These are phyloP conservation scores for Drosophila setifemur DNA, from an alignment of 1,140 invertebrate species.

Conservation along the genomic window DNA sequence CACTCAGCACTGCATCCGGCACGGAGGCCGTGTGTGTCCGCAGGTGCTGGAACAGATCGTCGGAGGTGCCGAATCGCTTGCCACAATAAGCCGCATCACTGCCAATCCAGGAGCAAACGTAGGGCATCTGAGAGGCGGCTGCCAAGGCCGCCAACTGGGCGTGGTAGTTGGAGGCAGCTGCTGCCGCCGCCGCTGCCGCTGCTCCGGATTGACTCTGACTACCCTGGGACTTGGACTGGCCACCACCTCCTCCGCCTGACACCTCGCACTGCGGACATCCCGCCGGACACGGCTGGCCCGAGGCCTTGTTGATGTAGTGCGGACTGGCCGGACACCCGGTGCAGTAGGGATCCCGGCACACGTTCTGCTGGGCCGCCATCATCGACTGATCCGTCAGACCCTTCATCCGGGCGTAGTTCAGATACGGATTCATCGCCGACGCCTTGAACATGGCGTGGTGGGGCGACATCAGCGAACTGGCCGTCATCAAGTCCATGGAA, in stretches of 20 bases:
- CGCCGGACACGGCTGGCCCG: slow-evolving; percentile 89
- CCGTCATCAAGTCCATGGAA: slow-evolving; percentile 88
- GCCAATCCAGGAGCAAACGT: slow-evolving; percentile 96
- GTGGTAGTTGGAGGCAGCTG: slow-evolving; percentile 88
- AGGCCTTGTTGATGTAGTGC: slow-evolving; percentile 86
- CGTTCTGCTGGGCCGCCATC: slow-evolving; percentile 85
- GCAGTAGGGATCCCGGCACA: slow-evolving; percentile 95
- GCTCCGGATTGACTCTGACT: no score
- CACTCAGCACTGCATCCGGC: slow-evolving; percentile 84
- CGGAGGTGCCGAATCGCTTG: slow-evolving; percentile 93
- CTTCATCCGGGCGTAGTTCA: slow-evolving; percentile 89
- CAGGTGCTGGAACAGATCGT: slow-evolving; percentile 94
- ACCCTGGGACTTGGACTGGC: slow-evolving; percentile 48
- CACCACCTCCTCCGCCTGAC: slow-evolving; percentile 3
- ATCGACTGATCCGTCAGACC: slow-evolving; percentile 82
- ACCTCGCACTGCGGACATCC: slow-evolving; percentile 94
- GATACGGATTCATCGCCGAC: slow-evolving; percentile 87
- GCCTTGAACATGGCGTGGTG: slow-evolving; percentile 88
- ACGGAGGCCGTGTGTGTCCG: slow-evolving; percentile 91
- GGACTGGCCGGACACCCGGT: slow-evolving; percentile 94
- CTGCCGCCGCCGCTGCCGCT: slow-evolving; percentile 63
- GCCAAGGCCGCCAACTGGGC: slow-evolving; percentile 89
- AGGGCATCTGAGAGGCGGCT: slow-evolving; percentile 89
- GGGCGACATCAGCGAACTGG: slow-evolving; percentile 87
- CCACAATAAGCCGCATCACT: slow-evolving; percentile 94